phyloP scores from a whole-genome alignment of 2,797 vertebrate genomes.

The Rallus crepitans region DNA sequence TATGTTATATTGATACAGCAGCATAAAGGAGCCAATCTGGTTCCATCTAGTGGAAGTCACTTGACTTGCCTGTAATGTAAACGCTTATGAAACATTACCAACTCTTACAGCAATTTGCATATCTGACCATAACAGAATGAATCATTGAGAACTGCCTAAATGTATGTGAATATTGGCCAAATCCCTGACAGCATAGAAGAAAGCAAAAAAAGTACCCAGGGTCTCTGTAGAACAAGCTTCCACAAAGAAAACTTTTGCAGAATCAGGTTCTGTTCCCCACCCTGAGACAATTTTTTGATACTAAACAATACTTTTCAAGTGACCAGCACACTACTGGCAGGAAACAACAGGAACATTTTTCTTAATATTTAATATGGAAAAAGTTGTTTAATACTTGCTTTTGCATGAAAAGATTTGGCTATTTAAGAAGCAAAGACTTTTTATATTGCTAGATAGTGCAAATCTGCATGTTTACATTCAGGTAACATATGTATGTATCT shows the following conservation, averaged over 20 bases:
- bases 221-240: background rate
- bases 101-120: background rate
- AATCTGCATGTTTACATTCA: background rate
- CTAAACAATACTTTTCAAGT: background rate
- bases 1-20: background rate
- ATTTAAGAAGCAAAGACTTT: background rate
- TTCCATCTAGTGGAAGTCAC: conserved; percentile 10
- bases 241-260: background rate
- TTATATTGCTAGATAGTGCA: background rate
- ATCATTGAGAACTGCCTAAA: background rate
- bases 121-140: background rate
- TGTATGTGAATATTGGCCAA: background rate
- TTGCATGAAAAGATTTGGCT: background rate
- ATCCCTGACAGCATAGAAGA: background rate
- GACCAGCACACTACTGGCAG: background rate
- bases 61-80: background rate
- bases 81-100: background rate
- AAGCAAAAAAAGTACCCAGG: background rate
- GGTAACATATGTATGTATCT: background rate
- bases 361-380: background rate
- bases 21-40: background rate
- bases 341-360: background rate
- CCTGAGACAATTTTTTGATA: background rate
- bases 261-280: background rate
- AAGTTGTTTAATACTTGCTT: background rate